Evolutionary conservation across 1,140 invertebrate genomes (phyloP), one percentile per base, ranked within the genome.

Genomic region (Nasonia longicornis): DNA sequence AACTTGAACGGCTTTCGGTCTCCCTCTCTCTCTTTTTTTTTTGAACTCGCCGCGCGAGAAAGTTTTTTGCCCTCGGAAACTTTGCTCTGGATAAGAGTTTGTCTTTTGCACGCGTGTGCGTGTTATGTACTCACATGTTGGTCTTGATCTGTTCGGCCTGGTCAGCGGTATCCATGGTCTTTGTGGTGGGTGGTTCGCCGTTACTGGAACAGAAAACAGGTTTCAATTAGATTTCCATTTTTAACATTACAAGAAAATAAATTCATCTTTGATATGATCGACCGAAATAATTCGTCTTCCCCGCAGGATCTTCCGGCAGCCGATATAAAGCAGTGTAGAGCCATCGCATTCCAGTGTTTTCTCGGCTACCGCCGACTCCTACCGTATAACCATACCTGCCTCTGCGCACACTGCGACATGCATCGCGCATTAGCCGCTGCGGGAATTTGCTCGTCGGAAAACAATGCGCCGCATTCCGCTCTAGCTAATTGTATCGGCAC

Each of bases 91-190:
- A 58, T n/a, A 58, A 58, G 52, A 58, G 52, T 20, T 20, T 20
- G 52, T 20, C 52, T 42, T 42, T 42, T 42, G 38, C 38, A 3
- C 16, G 14, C 14, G 29, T 12, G 35, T 12, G 26, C 10, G 64
- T 67, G 10, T 67, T 66, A 11, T 66, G 26, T 66, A 96, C 95
- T 96, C 92, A 97, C 96, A 97, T 87, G 95, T 95, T 84, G 97
- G 96, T 91, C 95, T 94, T 86, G 93, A 94, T 91, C 95, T 94
- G 87, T 96, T 96, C 67, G 96, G 96, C 90, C 96, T 94, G 70
- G 95, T 95, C 85, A 98, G 92, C 73, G 96, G 96, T 87, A 98
- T 96, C 97, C 97, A 98, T 88, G 96, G 97, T 90, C 97, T 93
- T 87, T 96, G 95, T 71, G 97, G 97, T 80, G 97, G 97, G 88